These are phyloP conservation scores for Thamnophis sirtalis DNA, from an alignment of 2,113 vertebrate genomes.

Conservation along the genomic window DNA sequence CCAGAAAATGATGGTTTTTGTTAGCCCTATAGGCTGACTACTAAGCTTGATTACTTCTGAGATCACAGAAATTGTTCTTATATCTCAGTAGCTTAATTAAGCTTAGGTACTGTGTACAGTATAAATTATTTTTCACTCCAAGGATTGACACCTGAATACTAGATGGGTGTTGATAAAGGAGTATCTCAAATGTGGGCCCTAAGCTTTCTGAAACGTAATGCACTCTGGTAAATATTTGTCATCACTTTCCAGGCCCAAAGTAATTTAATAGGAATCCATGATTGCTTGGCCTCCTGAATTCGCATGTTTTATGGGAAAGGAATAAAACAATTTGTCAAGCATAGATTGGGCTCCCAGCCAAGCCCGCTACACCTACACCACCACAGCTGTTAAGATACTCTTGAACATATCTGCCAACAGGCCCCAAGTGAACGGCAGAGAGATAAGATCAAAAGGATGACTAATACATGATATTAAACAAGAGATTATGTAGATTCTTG, in stretches of 20 bases:
- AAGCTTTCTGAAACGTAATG: neutral
- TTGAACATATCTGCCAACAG: conserved; percentile 38
- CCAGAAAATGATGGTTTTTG: neutral
- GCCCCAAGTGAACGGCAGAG: conserved; percentile 48
- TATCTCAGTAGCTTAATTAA: neutral
- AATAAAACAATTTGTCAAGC: conserved; percentile 42
- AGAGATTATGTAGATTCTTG: conserved; percentile 53
- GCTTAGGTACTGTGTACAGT: neutral
- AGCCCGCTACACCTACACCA: conserved; percentile 45
- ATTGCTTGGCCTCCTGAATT: conserved; percentile 15
- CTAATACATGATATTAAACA: conserved; percentile 55
- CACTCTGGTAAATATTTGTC: neutral
- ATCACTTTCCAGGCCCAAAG: conserved; percentile 10
- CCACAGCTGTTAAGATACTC: conserved; percentile 40
- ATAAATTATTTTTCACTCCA: neutral
- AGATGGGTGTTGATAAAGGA: neutral
- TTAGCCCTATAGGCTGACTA: neutral
- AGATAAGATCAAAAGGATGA: conserved; percentile 66
- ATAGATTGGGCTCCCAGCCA: conserved; percentile 48
- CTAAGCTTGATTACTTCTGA: neutral
- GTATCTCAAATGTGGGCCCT: neutral
- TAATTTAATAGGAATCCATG: conserved; percentile 10
- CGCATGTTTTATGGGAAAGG: conserved; percentile 2
- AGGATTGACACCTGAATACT: neutral
- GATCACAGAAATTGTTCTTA: neutral